Percentiles rank a stretch among this genome's conserved stretches.
phyloP scores from a whole-genome alignment of 1,140 invertebrate species.

The Drosophila tani region DNA sequence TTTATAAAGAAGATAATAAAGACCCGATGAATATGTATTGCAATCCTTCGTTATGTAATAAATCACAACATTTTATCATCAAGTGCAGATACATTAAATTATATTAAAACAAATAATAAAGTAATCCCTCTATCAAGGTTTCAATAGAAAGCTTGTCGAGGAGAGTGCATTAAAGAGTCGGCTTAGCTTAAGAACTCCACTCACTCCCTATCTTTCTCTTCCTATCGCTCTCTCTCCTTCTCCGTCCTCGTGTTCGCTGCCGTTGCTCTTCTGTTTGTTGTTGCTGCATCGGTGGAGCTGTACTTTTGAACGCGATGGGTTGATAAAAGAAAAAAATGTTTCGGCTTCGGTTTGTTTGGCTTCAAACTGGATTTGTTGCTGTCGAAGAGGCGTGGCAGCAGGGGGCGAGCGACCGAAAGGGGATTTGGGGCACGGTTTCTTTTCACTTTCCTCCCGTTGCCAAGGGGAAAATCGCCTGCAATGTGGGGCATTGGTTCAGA shows the following conservation, averaged over 20 bases:
- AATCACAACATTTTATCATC: neutral
- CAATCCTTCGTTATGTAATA: neutral
- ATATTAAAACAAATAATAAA: neutral
- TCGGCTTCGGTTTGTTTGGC: constrained; percentile 73
- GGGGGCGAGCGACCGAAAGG: neutral
- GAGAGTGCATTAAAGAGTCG: constrained; percentile 18
- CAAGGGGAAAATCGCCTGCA: constrained; percentile 26
- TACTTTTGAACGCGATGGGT: constrained; percentile 68
- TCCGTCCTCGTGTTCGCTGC: constrained; percentile 24
- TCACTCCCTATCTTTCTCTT: neutral
- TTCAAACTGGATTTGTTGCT: constrained; percentile 68
- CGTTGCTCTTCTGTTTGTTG: constrained; percentile 45
- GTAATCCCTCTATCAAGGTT: neutral
- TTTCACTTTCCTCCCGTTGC: constrained; percentile 50
- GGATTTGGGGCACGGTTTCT: constrained; percentile 50
- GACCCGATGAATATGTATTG: neutral
- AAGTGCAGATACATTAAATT: no score
- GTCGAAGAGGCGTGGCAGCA: constrained; percentile 21
- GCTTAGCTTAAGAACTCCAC: neutral
- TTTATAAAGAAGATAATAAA: neutral
- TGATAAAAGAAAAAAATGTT: constrained; percentile 69
- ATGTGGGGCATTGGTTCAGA: constrained; percentile 42
- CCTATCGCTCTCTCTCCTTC: neutral
- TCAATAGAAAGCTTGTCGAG: neutral
- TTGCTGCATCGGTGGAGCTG: constrained; percentile 68